Base-by-base conservation (phyloP, 1,140 invertebrate genomes). In the Hesperophylax magnus region DNA sequence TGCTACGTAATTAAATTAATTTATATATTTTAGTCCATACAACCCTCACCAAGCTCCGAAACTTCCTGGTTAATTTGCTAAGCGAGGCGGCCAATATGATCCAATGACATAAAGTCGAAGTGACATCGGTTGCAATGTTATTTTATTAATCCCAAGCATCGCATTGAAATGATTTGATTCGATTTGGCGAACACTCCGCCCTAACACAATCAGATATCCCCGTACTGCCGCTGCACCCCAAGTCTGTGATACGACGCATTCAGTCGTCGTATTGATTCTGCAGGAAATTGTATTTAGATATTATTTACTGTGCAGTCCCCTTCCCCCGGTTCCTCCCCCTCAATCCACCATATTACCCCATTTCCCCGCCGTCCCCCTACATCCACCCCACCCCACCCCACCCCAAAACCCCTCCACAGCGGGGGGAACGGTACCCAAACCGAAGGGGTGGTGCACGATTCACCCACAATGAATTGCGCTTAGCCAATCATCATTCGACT, bases 271-370 rank as follows among this genome's bases (percentile, higher is more conserved):
- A 84, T 84, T 84, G 82, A 84, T 84, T 84, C 82, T 80, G 54
- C 58, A 77, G 82, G 80, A 81, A 84, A 84, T 84, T 84, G 80
- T 84, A 81, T 84, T 84, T 81, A 81, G 80, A 84, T 84, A 84
- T 81, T 84, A 84, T 84, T 84, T 84, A 81, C 80, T 63, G 63
- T 79, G 65, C 34, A 78, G 76, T 53, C 61, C 31, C 52, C 77
- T 14, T 11, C 15, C 34, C 60, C 24, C 75, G 34, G 17, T 4
- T 15, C 34, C 34, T 9, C 52, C 18, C 15, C 6, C 56, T 54
- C 52, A 15, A n/a, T 24, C 56, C 52, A 8, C 3, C 34, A 6
- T 39, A 8, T 39, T 39, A 1, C 34, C 72, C 54, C 53, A 27
- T 53, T 39, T 27, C 27, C 8, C 58, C 27, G 31, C 34, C 31